Conservation (phyloP, 2,888 invertebrate species). For the Plagiodera versicolora region DNA sequence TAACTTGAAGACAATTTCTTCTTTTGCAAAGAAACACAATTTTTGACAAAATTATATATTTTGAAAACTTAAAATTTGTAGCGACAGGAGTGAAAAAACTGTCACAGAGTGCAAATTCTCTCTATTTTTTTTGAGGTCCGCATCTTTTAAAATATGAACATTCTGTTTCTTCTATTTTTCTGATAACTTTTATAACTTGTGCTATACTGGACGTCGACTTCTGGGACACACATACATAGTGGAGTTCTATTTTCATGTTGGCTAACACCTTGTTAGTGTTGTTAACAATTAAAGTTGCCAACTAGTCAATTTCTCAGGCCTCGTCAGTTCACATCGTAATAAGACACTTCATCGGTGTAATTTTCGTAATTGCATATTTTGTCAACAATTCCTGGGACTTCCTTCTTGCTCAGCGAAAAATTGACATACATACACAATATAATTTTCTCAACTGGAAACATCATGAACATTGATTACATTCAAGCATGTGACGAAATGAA, state of each 20-base stretch:
- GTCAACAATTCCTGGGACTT: conserved; percentile 5
- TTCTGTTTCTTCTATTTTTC: too few relatives aligned
- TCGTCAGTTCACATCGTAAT: conserved; percentile 10
- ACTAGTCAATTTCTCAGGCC: background rate
- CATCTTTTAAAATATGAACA: too few relatives aligned
- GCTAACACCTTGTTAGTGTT: background rate
- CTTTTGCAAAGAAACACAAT: too few relatives aligned
- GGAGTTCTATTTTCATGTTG: background rate
- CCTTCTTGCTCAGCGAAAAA: conserved; percentile 8
- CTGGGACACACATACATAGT: too few relatives aligned
- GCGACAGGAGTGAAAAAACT: too few relatives aligned
- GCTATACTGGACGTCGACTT: too few relatives aligned
- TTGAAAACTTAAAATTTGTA: too few relatives aligned
- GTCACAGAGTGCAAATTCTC: too few relatives aligned
- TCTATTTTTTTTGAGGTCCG: too few relatives aligned
- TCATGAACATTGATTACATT: background rate
- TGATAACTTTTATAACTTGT: too few relatives aligned
- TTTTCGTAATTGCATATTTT: conserved; percentile 4
- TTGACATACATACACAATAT: background rate
- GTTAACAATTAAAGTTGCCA: background rate
- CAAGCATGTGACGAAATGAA: background rate
- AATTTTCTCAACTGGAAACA: background rate
- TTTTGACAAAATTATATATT: too few relatives aligned
- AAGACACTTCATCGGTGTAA: background rate
- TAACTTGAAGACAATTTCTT: too few relatives aligned